A percentile compares a stretch with the other conserved stretches of the same genome.
phyloP scores from a whole-genome alignment of 2,797 vertebrate genomes.

The Oreonectes daqikongensis region DNA sequence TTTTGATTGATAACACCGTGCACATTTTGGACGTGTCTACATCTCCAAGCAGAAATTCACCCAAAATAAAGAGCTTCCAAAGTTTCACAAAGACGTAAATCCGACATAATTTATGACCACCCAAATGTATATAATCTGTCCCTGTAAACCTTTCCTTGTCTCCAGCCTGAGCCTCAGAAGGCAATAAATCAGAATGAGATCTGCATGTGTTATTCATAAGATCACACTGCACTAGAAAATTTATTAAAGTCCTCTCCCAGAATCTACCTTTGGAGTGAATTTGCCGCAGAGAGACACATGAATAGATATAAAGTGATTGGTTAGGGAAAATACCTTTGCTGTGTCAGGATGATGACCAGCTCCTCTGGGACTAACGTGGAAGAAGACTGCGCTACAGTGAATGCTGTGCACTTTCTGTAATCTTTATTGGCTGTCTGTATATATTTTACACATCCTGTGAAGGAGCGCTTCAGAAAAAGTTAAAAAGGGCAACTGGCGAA shows the following conservation, averaged over 20 bases:
- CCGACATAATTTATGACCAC: slow-evolving; percentile 39
- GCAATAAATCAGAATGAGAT: slow-evolving; percentile 51
- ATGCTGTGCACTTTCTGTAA: neutral
- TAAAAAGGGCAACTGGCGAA: slow-evolving; percentile 37
- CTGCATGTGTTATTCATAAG: slow-evolving; percentile 55
- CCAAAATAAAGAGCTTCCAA: slow-evolving; percentile 35
- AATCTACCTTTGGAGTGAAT: slow-evolving; percentile 30
- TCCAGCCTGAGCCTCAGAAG: slow-evolving; percentile 29
- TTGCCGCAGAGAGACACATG: slow-evolving; percentile 19
- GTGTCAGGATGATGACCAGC: slow-evolving; percentile 21
- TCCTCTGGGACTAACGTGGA: slow-evolving; percentile 1
- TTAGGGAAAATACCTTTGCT: slow-evolving; percentile 19
- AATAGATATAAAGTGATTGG: slow-evolving; percentile 27
- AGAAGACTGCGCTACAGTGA: neutral
- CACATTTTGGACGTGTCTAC: slow-evolving; percentile 18
- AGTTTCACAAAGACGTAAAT: slow-evolving; percentile 21
- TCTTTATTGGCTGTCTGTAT: slow-evolving; percentile 12
- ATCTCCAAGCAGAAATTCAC: slow-evolving; percentile 26
- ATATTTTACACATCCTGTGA: slow-evolving; percentile 25
- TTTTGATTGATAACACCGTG: slow-evolving; percentile 40
- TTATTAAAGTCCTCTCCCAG: slow-evolving; percentile 48
- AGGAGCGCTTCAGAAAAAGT: slow-evolving; percentile 37
- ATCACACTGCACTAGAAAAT: slow-evolving; percentile 39
- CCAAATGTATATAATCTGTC: slow-evolving; percentile 43
- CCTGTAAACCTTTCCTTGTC: slow-evolving; percentile 37